Base-by-base conservation (phyloP, 1,140 invertebrate genomes). In the Trypoxylus dichotomus region DNA sequence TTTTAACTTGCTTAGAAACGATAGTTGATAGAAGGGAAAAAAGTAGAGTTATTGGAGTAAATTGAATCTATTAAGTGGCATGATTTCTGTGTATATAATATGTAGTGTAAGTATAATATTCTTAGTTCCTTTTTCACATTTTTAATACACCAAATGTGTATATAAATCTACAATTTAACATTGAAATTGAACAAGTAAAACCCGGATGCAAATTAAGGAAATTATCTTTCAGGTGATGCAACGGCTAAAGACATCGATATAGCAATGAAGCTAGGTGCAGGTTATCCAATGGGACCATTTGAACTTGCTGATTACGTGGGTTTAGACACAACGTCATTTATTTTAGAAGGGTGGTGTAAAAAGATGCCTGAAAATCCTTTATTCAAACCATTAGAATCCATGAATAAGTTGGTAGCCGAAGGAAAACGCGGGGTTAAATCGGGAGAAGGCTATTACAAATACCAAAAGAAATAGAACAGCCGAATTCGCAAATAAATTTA, bases 391-490 rank as follows among this genome's bases (percentile, higher is more conserved):
- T 89, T 90, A 42, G 86, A 89, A 27, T 78, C 91, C 8, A 77
- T 96, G 13, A 88, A 93, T 78, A 93, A 94, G 84, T 83, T 96
- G 76, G 94, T 96, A 2, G 82, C 86, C 7, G 92, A 95, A 83
- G 94, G 94, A 25, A 96, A 96, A 87, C 85, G 95, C 0, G 95
- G 95, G 3, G 86, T 90, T 2, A 97, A 97, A 85, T 86, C 91
- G 60, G 95, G 95, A 2, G 92, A 96, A 89, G 95, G 95, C 37
- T 96, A 95, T 84, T 96, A 96, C 84, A 91, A 91, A 79, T 94
- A 96, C 85, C 15, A 54, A 19, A 87, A 90, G 0, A 91, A 90
- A 85, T 74, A 74, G 41, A 37, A 13, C 13, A 2, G 1, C 10
- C 11, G 19, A 37, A 2, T 8, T 7, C 10, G 32, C 5, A 2